Evolutionary conservation across 2,113 vertebrate species (phyloP).

Genomic region (Chiloscyllium plagiosum): DNA sequence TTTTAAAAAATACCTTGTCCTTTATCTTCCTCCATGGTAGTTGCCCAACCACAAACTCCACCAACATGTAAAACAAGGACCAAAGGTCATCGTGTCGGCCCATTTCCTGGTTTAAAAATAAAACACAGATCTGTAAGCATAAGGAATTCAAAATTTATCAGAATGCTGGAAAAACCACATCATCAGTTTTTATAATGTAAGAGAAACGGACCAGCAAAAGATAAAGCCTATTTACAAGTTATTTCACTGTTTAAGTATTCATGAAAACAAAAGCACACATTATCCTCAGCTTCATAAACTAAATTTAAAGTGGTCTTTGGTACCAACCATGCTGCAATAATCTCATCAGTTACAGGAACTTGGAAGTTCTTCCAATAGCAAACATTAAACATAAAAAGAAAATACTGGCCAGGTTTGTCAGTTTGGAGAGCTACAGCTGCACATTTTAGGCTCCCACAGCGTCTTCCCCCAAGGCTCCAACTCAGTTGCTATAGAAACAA

Average conservation of each 20-base stretch:
- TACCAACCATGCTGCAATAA: background rate
- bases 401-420: background rate
- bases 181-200: background rate
- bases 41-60: slow-evolving; percentile 94
- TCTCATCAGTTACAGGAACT: too few species aligned
- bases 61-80: slow-evolving; percentile 99
- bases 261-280: background rate
- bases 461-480: background rate
- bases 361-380: background rate
- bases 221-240: background rate
- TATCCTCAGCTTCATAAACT: background rate
- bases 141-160: slow-evolving; percentile 26
- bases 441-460: background rate
- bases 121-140: slow-evolving; percentile 38
- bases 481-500: background rate
- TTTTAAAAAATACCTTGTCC: slow-evolving; percentile 74
- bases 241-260: background rate
- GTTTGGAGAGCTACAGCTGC: background rate
- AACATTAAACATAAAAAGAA: background rate
- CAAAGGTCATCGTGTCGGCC: slow-evolving; percentile 96
- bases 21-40: slow-evolving; percentile 99
- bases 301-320: background rate
- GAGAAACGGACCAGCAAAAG: background rate
- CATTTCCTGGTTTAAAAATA: slow-evolving; percentile 77
- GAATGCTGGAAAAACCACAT: background rate